Conservation (phyloP, 2,888 invertebrate genomes). For the Mesorhabditis sp. region DNA sequence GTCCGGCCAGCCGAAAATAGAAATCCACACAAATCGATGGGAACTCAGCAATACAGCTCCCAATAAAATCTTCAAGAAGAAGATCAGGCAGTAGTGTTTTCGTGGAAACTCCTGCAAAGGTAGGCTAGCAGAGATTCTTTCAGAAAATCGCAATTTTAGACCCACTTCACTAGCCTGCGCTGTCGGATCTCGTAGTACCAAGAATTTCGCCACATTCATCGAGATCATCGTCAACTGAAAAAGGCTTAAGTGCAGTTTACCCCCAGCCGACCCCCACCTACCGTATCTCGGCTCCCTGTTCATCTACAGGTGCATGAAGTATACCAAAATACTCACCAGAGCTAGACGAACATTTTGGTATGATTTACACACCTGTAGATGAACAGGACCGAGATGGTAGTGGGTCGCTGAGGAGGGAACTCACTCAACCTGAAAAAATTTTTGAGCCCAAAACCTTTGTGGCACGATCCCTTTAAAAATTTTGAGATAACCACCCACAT, state of each 20-base stretch:
- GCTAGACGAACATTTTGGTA: too few relatives aligned
- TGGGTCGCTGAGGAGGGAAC: too few relatives aligned
- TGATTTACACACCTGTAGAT: too few relatives aligned
- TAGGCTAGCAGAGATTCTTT: background rate
- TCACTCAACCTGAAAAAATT: too few relatives aligned
- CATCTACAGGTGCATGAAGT: too few relatives aligned
- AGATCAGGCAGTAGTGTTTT: background rate
- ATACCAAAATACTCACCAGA: too few relatives aligned
- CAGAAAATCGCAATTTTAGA: background rate
- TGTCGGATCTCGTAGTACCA: conserved; percentile 2
- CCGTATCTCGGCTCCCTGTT: too few relatives aligned
- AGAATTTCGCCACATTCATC: background rate
- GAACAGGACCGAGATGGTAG: too few relatives aligned
- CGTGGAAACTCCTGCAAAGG: background rate
- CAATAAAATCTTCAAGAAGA: background rate
- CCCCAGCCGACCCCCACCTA: background rate
- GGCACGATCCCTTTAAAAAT: too few relatives aligned
- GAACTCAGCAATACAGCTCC: background rate
- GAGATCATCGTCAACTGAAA: background rate
- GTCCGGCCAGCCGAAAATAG: background rate
- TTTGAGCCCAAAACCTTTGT: too few relatives aligned
- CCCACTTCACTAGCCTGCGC: background rate
- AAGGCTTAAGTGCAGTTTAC: background rate
- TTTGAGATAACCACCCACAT: background rate
- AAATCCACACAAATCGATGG: background rate